Conservation (phyloP, 2,113 vertebrate species). For the Gnathonemus longibarbis region DNA sequence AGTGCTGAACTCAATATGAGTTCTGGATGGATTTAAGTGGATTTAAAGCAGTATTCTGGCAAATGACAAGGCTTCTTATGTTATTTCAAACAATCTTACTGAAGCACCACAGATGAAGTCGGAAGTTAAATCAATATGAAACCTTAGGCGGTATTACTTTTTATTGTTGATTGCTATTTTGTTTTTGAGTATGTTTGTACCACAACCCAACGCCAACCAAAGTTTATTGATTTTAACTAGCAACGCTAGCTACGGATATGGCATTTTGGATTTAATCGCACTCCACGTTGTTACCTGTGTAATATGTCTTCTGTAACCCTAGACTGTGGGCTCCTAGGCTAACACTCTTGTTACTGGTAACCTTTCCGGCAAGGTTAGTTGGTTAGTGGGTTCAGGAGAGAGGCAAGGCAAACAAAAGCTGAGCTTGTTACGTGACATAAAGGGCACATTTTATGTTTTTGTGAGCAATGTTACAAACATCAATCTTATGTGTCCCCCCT, state of each 20-base stretch:
- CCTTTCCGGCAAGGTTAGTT: background rate
- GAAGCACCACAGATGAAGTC: background rate
- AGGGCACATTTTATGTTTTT: background rate
- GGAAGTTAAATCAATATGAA: background rate
- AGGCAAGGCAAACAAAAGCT: background rate
- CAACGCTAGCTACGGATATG: background rate
- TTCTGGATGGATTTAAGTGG: background rate
- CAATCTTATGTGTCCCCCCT: background rate
- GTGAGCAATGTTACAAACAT: conserved; percentile 9
- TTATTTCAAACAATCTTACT: background rate
- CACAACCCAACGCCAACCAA: background rate
- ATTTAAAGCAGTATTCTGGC: background rate
- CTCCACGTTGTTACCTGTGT: background rate
- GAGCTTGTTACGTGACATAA: background rate
- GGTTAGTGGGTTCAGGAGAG: background rate
- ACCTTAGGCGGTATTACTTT: background rate
- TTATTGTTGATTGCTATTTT: background rate
- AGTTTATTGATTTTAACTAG: background rate
- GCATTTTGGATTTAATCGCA: background rate
- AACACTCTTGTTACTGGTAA: background rate
- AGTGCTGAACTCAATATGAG: background rate
- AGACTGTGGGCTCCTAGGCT: background rate
- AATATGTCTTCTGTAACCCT: background rate
- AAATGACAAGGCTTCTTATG: background rate
- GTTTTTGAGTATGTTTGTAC: background rate